Evolutionary conservation across 2,113 vertebrate species (phyloP).

Genomic region (Phasianus colchicus): DNA sequence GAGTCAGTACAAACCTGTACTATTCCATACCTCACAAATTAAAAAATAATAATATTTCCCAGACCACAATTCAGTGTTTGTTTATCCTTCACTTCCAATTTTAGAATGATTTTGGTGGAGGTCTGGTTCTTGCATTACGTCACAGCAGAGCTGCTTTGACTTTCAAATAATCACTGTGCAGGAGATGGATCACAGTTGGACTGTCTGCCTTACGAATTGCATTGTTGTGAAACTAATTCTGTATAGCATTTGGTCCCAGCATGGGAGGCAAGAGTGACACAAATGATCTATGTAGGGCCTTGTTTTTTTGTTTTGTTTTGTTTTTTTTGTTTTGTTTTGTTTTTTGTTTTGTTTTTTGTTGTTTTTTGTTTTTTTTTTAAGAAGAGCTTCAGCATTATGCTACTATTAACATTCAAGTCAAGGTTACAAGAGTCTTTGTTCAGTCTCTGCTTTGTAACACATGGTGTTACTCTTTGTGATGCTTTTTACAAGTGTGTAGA

Average conservation of each 20-base stretch:
- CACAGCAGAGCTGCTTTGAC: slow-evolving; percentile 2
- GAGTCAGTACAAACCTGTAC: background rate
- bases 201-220: slow-evolving; percentile 36
- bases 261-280: slow-evolving; percentile 36
- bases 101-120: background rate
- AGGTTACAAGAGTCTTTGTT: background rate
- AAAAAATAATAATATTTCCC: background rate
- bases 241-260: slow-evolving; percentile 39
- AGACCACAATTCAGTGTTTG: rapidly evolving
- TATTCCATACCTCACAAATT: background rate
- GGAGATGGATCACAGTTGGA: slow-evolving; percentile 32
- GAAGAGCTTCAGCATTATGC: background rate
- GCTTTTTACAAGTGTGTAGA: background rate
- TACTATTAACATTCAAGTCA: slow-evolving; percentile 31
- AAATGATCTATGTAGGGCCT: slow-evolving; percentile 28
- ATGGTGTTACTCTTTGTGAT: background rate
- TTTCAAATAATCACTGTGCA: background rate
- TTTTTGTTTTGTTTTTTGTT: background rate
- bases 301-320: background rate
- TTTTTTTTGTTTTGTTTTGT: background rate
- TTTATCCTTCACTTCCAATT: background rate
- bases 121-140: background rate
- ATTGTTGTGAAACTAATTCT: slow-evolving; percentile 30
- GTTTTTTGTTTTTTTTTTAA: background rate
- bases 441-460: background rate